A percentile compares a stretch with the other conserved stretches of the same genome.
These are phyloP conservation scores for Oncorhynchus mykiss DNA, from an alignment of 2,113 vertebrate species.

Conservation along the genomic window DNA sequence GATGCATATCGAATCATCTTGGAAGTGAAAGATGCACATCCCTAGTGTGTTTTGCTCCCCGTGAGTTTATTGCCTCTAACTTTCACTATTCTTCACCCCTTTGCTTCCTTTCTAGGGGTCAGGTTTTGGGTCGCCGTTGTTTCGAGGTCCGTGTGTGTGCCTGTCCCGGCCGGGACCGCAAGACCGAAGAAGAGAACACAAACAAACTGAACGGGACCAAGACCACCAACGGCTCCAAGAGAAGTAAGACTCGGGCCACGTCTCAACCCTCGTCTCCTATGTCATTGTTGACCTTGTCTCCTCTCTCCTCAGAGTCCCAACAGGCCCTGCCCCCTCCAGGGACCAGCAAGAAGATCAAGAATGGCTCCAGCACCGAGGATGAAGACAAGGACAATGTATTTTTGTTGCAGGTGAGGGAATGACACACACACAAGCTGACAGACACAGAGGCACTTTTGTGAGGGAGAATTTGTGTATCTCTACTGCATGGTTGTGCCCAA, in stretches of 20 bases:
- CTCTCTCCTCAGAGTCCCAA: slow-evolving; percentile 28
- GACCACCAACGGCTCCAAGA: slow-evolving; percentile 36
- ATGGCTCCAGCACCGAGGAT: slow-evolving; percentile 58
- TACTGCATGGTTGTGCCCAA: neutral
- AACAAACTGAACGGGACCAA: slow-evolving; percentile 49
- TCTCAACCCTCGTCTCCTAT: neutral
- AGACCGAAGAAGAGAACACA: slow-evolving; percentile 78
- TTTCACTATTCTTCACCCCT: neutral
- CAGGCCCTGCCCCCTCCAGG: slow-evolving; percentile 18
- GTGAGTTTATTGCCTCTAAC: neutral
- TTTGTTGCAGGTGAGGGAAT: slow-evolving; percentile 49
- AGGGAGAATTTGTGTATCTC: neutral
- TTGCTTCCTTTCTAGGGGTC: slow-evolving; percentile 59
- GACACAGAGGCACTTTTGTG: neutral
- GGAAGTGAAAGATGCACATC: no score
- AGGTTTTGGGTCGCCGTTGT: slow-evolving; percentile 77
- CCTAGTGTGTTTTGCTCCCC: no score
- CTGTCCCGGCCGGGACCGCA: slow-evolving; percentile 85
- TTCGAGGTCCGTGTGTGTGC: slow-evolving; percentile 88
- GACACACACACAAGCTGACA: neutral
- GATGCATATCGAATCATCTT: no score
- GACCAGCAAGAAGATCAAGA: slow-evolving; percentile 50
- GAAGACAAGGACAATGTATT: slow-evolving; percentile 62
- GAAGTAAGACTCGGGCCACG: slow-evolving; percentile 53
- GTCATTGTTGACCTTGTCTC: neutral